phyloP scores from a whole-genome alignment of 2,113 vertebrate species.

The Heterotis niloticus region DNA sequence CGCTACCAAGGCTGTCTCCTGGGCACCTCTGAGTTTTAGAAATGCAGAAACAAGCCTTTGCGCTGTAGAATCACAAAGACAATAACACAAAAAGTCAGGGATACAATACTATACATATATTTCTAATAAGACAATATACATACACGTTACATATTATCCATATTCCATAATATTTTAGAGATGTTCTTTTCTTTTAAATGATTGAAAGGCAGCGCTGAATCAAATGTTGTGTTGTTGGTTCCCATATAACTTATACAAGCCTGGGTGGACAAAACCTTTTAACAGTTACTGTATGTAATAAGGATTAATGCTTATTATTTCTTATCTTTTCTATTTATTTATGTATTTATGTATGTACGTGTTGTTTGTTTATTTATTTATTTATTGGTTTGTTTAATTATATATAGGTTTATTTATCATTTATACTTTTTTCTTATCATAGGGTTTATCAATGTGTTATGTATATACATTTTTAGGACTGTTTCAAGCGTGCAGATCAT shows the following conservation, averaged over 20 bases:
- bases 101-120: background rate
- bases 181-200: background rate
- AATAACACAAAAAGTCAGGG: too few relatives aligned
- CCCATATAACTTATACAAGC: background rate
- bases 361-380: background rate
- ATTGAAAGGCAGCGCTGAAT: background rate
- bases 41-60: too few relatives aligned
- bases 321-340: background rate
- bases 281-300: background rate
- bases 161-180: background rate
- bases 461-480: background rate
- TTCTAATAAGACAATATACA: background rate
- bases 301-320: background rate
- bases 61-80: too few relatives aligned
- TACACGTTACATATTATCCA: background rate
- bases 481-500: background rate
- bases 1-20: too few relatives aligned
- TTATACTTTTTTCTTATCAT: background rate
- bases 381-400: background rate
- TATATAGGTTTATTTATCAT: background rate
- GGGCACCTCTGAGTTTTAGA: too few relatives aligned
- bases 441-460: background rate
- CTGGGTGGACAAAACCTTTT: background rate
- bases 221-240: background rate
- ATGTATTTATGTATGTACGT: too few relatives aligned